Evolutionary conservation across 2,888 invertebrate genomes (phyloP).

Genomic region (Scaptomyza cyrtandrae): DNA sequence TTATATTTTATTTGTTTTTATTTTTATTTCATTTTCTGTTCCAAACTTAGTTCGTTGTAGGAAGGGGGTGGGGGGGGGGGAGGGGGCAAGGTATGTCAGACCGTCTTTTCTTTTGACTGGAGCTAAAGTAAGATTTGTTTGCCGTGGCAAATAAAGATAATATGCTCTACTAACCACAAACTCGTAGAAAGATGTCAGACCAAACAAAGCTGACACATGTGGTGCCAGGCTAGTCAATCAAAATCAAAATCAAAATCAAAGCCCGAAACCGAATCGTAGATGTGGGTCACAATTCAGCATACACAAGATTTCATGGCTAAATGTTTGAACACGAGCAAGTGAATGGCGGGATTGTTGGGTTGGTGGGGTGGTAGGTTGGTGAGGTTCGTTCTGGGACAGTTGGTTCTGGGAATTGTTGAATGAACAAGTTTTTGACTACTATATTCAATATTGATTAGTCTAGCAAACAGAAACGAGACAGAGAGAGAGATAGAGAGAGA

Average conservation of each 20-base stretch:
- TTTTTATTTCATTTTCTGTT: slow-evolving; percentile 26
- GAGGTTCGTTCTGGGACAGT: not conserved
- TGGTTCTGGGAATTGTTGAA: not conserved
- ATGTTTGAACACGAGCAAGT: not conserved
- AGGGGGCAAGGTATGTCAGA: not conserved
- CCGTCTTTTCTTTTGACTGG: not conserved
- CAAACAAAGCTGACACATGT: slow-evolving; percentile 31
- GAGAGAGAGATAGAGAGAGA: not conserved
- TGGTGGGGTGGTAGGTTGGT: not conserved
- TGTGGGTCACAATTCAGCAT: slow-evolving; percentile 8
- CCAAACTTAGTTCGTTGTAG: not conserved
- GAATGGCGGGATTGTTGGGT: too few relatives aligned
- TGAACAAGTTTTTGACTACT: slow-evolving; percentile 2
- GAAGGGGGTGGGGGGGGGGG: not conserved
- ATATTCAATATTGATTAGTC: slow-evolving; percentile 20
- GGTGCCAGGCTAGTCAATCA: slow-evolving; percentile 42
- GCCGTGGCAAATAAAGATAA: slow-evolving; percentile 29
- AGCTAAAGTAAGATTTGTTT: slow-evolving; percentile 20
- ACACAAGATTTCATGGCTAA: not conserved
- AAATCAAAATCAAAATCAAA: slow-evolving; percentile 16
- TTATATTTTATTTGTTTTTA: slow-evolving; percentile 9
- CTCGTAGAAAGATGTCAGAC: slow-evolving; percentile 23
- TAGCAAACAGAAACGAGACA: not conserved
- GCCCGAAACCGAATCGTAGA: not conserved
- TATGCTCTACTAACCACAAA: too few relatives aligned